Evolutionary conservation across 2,888 invertebrate genomes (phyloP).

Genomic region (Mesoligia furuncula): DNA sequence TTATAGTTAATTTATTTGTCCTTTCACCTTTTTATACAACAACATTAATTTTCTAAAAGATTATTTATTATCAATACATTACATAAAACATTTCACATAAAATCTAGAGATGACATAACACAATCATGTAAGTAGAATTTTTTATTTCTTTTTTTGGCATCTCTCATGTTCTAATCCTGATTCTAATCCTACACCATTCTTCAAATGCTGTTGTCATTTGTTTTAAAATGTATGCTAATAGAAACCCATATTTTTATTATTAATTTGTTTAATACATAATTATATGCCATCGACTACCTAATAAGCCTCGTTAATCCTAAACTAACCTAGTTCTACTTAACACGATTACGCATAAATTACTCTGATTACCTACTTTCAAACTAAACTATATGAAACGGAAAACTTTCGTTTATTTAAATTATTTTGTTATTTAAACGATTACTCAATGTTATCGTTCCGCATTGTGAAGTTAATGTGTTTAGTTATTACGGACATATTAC

Average conservation of each 20-base stretch:
- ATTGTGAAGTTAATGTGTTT: conserved; percentile 52
- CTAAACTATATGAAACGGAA: conserved; percentile 35
- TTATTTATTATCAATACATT: neutral
- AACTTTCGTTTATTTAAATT: conserved; percentile 77
- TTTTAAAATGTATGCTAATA: neutral
- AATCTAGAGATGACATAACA: neutral
- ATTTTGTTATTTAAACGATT: conserved; percentile 68
- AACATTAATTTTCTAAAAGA: neutral
- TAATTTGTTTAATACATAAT: conserved; percentile 10
- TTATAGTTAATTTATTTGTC: conserved; percentile 11
- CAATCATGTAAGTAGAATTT: neutral
- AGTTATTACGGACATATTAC: conserved; percentile 13
- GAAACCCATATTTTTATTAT: neutral
- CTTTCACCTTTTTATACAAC: neutral
- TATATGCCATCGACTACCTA: neutral
- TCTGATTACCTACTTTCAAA: conserved; percentile 48
- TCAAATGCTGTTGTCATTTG: neutral
- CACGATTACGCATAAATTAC: conserved; percentile 39
- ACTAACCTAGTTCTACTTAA: conserved; percentile 41
- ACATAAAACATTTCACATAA: neutral
- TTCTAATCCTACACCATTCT: neutral
- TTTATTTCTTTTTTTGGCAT: neutral
- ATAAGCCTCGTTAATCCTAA: conserved; percentile 28
- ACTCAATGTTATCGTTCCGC: conserved; percentile 68
- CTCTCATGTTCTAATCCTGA: neutral